A percentile compares a stretch with the other conserved stretches of the same genome.
phyloP scores from a whole-genome alignment of 2,797 vertebrate species.

The Sebastiscus tertius region DNA sequence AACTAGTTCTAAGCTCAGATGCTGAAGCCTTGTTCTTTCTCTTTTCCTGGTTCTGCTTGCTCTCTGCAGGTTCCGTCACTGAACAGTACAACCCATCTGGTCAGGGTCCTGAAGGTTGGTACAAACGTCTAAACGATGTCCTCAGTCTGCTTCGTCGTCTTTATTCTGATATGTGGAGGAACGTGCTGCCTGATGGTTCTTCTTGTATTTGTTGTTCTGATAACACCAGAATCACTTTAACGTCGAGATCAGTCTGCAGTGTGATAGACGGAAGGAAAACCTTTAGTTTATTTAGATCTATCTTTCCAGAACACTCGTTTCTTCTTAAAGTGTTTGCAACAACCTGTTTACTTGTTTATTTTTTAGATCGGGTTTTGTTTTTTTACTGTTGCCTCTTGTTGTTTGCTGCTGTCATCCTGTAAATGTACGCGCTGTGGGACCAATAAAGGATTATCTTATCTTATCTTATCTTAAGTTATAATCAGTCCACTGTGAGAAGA shows the following conservation, averaged over 20 bases:
- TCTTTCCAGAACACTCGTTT: not conserved
- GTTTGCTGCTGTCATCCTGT: too few species aligned
- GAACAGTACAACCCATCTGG: conserved; percentile 87
- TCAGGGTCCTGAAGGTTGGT: conserved; percentile 87
- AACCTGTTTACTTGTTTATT: too few species aligned
- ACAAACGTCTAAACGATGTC: not conserved
- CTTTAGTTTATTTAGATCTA: not conserved
- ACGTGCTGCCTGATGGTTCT: not conserved
- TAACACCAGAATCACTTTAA: not conserved
- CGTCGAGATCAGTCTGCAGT: too few species aligned
- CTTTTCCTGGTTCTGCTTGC: conserved; percentile 83
- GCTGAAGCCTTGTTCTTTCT: conserved; percentile 79
- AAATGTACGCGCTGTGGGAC: too few species aligned
- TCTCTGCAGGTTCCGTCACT: conserved; percentile 84
- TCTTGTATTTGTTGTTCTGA: not conserved
- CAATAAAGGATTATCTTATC: too few species aligned
- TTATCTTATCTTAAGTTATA: too few species aligned
- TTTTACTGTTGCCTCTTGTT: too few species aligned
- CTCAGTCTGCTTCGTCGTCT: too few species aligned
- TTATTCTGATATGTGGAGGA: too few species aligned
- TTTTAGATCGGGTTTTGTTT: too few species aligned
- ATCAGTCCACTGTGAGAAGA: too few species aligned
- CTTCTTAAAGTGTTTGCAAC: too few species aligned
- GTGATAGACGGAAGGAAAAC: not conserved
- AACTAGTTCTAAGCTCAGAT: conserved; percentile 56